Conservation (phyloP, 2,113 vertebrate genomes). For the Lipophrys pholis region DNA sequence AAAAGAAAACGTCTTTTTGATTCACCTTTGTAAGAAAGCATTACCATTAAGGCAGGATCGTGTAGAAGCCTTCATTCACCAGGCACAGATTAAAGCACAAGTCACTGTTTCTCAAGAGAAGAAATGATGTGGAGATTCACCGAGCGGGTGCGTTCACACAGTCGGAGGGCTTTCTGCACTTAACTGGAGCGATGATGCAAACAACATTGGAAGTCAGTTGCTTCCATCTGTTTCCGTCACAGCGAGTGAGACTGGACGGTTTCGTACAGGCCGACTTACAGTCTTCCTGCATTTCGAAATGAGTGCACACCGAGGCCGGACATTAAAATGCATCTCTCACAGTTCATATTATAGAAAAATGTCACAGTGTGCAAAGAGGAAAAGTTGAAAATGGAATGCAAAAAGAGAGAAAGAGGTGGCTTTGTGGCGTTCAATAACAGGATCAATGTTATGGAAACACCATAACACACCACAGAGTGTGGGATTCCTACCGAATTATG, state of each 20-base stretch:
- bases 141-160: conserved; percentile 7
- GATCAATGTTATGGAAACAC: neutral
- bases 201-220: neutral
- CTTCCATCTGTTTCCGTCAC: neutral
- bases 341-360: conserved; percentile 13
- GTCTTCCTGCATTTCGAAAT: neutral
- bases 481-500: conserved; percentile 5
- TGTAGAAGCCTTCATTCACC: conserved; percentile 18
- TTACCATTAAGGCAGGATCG: neutral
- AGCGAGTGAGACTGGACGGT: conserved; percentile 2
- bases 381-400: conserved; percentile 49
- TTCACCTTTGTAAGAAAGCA: conserved; percentile 27
- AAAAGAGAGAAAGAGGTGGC: conserved; percentile 14
- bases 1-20: conserved; percentile 14
- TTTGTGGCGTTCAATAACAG: neutral
- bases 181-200: neutral
- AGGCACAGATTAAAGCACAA: conserved; percentile 46
- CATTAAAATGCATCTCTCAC: conserved; percentile 5
- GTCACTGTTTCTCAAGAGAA: conserved; percentile 16
- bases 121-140: conserved; percentile 50
- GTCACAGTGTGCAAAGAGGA: neutral
- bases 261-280: neutral
- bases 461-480: neutral
- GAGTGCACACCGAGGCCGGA: neutral
- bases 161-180: conserved; percentile 1